phyloP scores from a whole-genome alignment of 1,140 invertebrate species.

The Lordiphosa stackelbergi region DNA sequence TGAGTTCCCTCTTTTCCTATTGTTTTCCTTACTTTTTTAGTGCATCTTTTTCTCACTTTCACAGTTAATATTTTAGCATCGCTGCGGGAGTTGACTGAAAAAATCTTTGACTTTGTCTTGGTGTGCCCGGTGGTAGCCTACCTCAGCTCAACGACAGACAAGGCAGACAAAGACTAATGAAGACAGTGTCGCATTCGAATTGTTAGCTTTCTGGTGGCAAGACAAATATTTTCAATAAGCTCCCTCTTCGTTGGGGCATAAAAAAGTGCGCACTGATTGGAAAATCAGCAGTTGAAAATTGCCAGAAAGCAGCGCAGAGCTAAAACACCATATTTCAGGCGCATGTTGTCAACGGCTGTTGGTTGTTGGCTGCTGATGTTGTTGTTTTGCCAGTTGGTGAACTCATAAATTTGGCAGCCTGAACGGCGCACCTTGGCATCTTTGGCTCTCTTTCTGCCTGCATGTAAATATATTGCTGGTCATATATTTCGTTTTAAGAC shows the following conservation, averaged over 20 bases:
- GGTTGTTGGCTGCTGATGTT: constrained; percentile 19
- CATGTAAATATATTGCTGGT: constrained; percentile 47
- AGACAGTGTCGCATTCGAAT: constrained; percentile 47
- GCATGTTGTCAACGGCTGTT: constrained; percentile 49
- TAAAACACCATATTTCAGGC: constrained; percentile 59
- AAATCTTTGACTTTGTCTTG: constrained; percentile 51
- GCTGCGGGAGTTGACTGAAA: constrained; percentile 31
- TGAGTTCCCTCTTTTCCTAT: constrained; percentile 4
- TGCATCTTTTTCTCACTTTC: constrained; percentile 23
- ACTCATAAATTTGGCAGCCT: constrained; percentile 65
- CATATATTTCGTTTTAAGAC: constrained; percentile 70
- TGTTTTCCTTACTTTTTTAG: not conserved
- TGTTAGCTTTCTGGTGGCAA: constrained; percentile 51
- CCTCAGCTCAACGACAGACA: not conserved
- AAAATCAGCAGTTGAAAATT: constrained; percentile 74
- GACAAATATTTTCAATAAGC: constrained; percentile 74
- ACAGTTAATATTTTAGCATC: constrained; percentile 49
- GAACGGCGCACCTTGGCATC: constrained; percentile 53
- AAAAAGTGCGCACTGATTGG: constrained; percentile 73
- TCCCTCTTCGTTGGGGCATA: constrained; percentile 35
- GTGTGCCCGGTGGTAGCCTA: constrained; percentile 11
- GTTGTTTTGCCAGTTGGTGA: constrained; percentile 50
- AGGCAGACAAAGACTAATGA: constrained; percentile 66
- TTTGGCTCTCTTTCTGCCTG: constrained; percentile 2
- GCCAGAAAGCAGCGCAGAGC: constrained; percentile 25